Base-by-base conservation (phyloP, 2,113 vertebrate species). In the Sinocyclocheilus anophthalmus region DNA sequence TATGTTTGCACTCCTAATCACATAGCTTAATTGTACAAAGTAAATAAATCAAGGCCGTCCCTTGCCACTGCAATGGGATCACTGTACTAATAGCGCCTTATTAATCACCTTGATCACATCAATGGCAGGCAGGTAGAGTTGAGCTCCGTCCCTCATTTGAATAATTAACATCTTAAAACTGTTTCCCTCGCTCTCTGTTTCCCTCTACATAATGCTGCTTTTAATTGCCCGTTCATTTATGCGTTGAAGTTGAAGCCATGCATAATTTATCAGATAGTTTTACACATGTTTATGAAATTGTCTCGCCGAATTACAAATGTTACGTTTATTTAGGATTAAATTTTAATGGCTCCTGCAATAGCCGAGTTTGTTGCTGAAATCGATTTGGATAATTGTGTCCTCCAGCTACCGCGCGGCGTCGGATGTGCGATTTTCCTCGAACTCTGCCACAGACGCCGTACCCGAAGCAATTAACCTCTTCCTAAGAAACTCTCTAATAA, bases 1-100 rank as follows among this genome's bases (percentile, higher is more conserved):
- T 96, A 96, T 96, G 94, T 96, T 96, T 97, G 94, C 95, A 96
- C 96, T 97, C 95, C 95, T 96, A 97, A 98, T 98, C 96, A 95
- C 94, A 92, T 91, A 89, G 90, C 93, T 91, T 97, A 98, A 98
- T 98, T 97, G 96, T 94, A 89, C 96, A 96, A 96, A 96, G 95
- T 95, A 96, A 97, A 97, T 97, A 97, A 97, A 97, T 97, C 96
- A 96, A 93, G 94, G 92, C 94, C 92, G 92, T 81, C 95, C 94
- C 95, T 94, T 93, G 94, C 96, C 93, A 93, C 94, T 92, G 96
- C 96, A 92, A 95, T 94, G 94, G 94, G 92, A 96, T 95, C 95
- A 95, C 92, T 13, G 92, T 93, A 91, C 90, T 90, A 91, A 91
- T 95, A 94, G 88, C 10, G 37, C 76, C 72, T 79, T 91, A 95